A percentile compares a stretch with the other conserved stretches of the same genome.
Conservation (phyloP, 2,797 vertebrate species). For the Malurus leucopterus region DNA sequence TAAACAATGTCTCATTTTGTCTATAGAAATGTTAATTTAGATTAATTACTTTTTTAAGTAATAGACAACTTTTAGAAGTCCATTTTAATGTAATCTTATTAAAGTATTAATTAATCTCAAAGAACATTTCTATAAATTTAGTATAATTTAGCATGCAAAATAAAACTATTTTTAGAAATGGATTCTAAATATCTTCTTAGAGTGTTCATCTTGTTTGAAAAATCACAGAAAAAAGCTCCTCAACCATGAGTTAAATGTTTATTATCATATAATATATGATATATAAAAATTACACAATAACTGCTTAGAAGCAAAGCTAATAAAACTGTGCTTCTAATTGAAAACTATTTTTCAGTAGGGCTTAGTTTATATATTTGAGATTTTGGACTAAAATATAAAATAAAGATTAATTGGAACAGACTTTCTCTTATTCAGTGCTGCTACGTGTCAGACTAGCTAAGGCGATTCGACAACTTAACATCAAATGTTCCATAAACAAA, state of each 20-base stretch:
- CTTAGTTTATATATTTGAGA: background rate
- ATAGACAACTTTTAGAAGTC: background rate
- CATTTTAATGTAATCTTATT: background rate
- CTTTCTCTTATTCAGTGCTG: background rate
- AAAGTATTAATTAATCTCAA: background rate
- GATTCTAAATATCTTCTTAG: background rate
- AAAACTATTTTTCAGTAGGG: background rate
- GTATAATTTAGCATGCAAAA: background rate
- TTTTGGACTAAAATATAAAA: constrained; percentile 1
- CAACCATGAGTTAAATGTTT: background rate
- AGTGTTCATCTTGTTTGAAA: background rate
- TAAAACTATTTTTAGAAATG: background rate
- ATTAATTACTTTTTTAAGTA: background rate
- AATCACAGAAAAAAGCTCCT: background rate
- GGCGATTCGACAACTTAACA: background rate
- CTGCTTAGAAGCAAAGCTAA: background rate
- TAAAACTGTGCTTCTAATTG: background rate
- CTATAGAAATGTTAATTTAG: background rate
- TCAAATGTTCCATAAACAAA: background rate
- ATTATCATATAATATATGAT: too few species aligned
- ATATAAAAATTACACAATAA: background rate
- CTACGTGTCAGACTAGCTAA: background rate
- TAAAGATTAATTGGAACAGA: background rate
- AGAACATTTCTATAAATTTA: background rate
- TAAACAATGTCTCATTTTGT: background rate